Base-by-base conservation (phyloP, 2,888 invertebrate species). In the Onchidella celtica region DNA sequence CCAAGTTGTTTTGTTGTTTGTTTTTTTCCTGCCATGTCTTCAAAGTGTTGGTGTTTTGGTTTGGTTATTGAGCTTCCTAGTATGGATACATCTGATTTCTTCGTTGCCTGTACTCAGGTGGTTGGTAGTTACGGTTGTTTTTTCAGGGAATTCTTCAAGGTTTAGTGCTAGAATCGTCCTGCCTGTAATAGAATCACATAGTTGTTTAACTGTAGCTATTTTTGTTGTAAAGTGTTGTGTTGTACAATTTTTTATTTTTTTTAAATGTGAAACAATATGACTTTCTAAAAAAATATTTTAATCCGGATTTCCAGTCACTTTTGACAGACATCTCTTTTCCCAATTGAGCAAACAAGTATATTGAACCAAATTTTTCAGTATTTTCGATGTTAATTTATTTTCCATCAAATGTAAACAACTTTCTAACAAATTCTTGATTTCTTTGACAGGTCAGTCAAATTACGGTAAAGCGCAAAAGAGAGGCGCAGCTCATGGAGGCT, bases 381-480 rank as follows among this genome's bases (percentile, higher is more conserved):
- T 32, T 69, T 70, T 79, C 32, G 61, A 63, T 79, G 70, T 79
- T 55, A 14, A 40, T 69, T n/a, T n/a, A 40, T 79, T 61, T 72
- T 70, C 40, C 34, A 59, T 63, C 40, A 34, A 55, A 66, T 76
- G 65, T n/a, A 47, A 40, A 55, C 29, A 74, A 34, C 57, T 68
- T 65, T 70, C 65, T 82, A 77, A 78, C 68, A 55, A 55, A 55
- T 82, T 74, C 57, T 77, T 78, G 79, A 68, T 80, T 80, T 82
- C 66, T 79, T 81, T 68, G 69, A 80, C 84, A 85, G 84, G 84
- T 81, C 84, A 84, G 79, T 87, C 89, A 83, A 85, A 81, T 80
- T 90, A 89, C 77, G 90, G 90, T 69, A 90, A 90, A 86, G 83
- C 88, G 73, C 89, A 88, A 79, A 89, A 89, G 85, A 84, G 86